These are phyloP conservation scores for Riparia riparia DNA, from an alignment of 2,113 vertebrate genomes.

Conservation along the genomic window DNA sequence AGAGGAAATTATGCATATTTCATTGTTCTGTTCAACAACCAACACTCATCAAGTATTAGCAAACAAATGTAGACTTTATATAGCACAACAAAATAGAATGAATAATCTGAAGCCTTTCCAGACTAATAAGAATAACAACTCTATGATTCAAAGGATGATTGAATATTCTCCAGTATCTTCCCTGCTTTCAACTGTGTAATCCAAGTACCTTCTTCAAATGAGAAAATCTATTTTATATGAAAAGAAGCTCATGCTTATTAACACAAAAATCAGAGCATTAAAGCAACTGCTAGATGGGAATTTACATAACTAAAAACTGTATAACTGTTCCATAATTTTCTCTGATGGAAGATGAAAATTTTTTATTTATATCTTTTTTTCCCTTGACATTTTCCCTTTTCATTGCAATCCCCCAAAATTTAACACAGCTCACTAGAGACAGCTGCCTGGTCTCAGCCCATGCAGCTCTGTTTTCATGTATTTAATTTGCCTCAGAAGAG, in stretches of 20 bases:
- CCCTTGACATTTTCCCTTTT: neutral
- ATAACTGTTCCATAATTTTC: neutral
- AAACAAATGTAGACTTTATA: neutral
- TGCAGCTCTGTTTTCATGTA: slow-evolving; percentile 1
- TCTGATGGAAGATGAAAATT: neutral
- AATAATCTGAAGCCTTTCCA: slow-evolving; percentile 12
- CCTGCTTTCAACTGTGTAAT: slow-evolving; percentile 22
- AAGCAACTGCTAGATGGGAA: neutral
- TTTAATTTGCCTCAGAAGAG: slow-evolving; percentile 39
- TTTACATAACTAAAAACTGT: slow-evolving; percentile 18
- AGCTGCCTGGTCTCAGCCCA: neutral
- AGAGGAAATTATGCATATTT: neutral
- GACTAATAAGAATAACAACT: slow-evolving; percentile 35
- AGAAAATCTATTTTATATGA: neutral
- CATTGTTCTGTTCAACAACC: neutral
- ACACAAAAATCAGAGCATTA: slow-evolving; percentile 17
- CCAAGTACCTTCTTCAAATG: slow-evolving; percentile 19
- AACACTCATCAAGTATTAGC: neutral
- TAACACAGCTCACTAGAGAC: neutral
- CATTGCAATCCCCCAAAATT: neutral
- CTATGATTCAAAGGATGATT: slow-evolving; percentile 6
- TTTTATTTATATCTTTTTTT: neutral
- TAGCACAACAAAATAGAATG: neutral
- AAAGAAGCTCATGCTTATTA: slow-evolving; percentile 11
- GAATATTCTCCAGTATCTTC: slow-evolving; percentile 10